These are phyloP conservation scores for Platichthys stellatus DNA, from an alignment of 2,113 vertebrate species.

Conservation along the genomic window DNA sequence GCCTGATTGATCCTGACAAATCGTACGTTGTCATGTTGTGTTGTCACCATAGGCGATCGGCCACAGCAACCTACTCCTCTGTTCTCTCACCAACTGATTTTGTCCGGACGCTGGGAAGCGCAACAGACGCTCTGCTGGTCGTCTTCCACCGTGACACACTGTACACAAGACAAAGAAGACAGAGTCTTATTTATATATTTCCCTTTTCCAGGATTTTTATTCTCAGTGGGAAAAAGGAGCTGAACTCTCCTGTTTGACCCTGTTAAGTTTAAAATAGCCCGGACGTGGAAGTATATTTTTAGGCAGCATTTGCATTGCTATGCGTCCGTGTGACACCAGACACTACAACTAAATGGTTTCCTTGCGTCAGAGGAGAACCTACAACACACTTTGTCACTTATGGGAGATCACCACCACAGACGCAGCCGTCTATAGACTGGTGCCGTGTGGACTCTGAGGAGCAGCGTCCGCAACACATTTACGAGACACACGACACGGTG, in stretches of 20 bases:
- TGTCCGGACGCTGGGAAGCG: not conserved
- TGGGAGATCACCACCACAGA: conserved; percentile 83
- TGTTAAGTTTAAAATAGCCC: conserved; percentile 71
- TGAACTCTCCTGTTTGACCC: conserved; percentile 63
- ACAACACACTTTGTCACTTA: conserved; percentile 90
- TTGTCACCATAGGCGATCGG: not conserved
- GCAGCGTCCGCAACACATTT: conserved; percentile 21
- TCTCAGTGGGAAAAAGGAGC: conserved; percentile 43
- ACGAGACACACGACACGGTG: conserved; percentile 29
- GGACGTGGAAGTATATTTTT: conserved; percentile 82
- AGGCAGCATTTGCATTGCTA: conserved; percentile 88
- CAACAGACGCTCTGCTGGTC: not conserved
- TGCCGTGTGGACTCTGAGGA: not conserved
- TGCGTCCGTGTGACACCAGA: conserved; percentile 86
- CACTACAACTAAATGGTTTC: conserved; percentile 88
- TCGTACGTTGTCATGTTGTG: no score
- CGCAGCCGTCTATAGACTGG: conserved; percentile 70
- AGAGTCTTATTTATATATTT: not conserved
- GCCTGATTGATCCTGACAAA: no score
- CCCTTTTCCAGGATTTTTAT: conserved; percentile 17
- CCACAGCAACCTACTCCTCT: not conserved
- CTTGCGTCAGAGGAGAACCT: conserved; percentile 95
- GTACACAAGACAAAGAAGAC: not conserved
- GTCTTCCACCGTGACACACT: not conserved
- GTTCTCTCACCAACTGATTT: not conserved